Conservation (phyloP, 1,140 invertebrate genomes). For the Catajapyx aquilonaris region DNA sequence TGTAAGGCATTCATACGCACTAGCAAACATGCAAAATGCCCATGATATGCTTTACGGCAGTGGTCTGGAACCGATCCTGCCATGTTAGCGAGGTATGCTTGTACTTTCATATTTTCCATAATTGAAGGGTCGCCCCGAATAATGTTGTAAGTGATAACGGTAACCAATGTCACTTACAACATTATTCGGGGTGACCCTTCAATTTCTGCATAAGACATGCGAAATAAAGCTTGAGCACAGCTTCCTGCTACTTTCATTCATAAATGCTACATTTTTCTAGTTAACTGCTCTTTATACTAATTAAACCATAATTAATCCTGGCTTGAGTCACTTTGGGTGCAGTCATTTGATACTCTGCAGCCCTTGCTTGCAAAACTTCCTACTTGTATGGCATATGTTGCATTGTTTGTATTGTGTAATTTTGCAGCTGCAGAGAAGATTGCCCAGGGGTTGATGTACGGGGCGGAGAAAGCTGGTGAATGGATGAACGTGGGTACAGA, state of each 20-base stretch:
- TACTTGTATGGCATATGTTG: background rate
- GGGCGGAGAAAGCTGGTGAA: conserved; percentile 37
- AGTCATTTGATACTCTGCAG: background rate
- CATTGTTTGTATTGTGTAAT: conserved; percentile 3
- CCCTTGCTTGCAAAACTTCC: background rate
- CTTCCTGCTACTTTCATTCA: background rate
- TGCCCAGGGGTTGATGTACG: conserved; percentile 36
- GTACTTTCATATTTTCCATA: no score
- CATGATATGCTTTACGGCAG: no score
- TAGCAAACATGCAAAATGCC: no score
- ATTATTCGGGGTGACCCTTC: no score
- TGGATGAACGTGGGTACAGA: conserved; percentile 34
- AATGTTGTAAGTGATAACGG: no score
- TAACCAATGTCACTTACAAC: no score
- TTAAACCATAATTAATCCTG: background rate
- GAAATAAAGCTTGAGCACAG: no score
- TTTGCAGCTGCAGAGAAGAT: conserved; percentile 35
- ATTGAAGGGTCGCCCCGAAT: no score
- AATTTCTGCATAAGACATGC: no score
- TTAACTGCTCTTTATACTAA: background rate
- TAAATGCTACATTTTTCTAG: background rate
- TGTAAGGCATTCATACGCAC: no score
- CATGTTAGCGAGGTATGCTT: no score
- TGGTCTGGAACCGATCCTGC: no score
- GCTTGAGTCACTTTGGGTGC: background rate